Evolutionary conservation across 2,888 invertebrate species (phyloP), one percentile per base, ranked within the genome.

Genomic region (Lepeophtheirus nordmannii): DNA sequence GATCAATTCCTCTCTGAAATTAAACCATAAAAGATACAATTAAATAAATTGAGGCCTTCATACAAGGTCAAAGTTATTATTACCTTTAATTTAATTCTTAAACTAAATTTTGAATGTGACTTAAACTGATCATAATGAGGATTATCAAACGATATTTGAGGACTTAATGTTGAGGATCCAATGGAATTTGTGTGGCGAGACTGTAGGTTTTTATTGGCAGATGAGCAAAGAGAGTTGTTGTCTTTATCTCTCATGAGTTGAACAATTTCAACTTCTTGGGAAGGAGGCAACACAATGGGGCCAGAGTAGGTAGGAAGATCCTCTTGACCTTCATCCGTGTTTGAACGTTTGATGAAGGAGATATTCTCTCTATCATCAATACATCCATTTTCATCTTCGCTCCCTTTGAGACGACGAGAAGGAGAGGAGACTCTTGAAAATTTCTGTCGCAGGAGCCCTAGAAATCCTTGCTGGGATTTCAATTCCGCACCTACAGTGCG

Each of bases 1-100:
- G 22, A 41, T 65, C 58, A 20, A 22, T 22, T n/a, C 58, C 58
- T 17, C 23, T 30, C 40, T 40, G 20, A 39, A 65, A 58, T n/a
- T 10, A 40, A 1, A 66, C 1, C 7, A 58, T 58, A 58, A 14
- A 17, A 7, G 5, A 20, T 58, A 14, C 20, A 20, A 20, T n/a
- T 5, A 58, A 58, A 20, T 58, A 58, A 22, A 9, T 23, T 30
- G 8, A 53, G 5, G 58, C n/a, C n/a, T n/a, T n/a, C n/a, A n/a
- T 58, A 58, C 17, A 46, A 46, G 2, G 53, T 41, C 11, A 41
- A 41, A 41, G 41, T 14, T 41, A 41, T 41, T n/a, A 46, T 5
- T 46, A 46, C 53, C 53, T 46, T 46, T 17, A 46, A 46, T 1
- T 46, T 46, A 46, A 46, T 17, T 14, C 53, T 46, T 14, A 46